These are phyloP conservation scores for Drosophila imparisetae DNA, from an alignment of 2,888 invertebrate genomes.

Conservation along the genomic window DNA sequence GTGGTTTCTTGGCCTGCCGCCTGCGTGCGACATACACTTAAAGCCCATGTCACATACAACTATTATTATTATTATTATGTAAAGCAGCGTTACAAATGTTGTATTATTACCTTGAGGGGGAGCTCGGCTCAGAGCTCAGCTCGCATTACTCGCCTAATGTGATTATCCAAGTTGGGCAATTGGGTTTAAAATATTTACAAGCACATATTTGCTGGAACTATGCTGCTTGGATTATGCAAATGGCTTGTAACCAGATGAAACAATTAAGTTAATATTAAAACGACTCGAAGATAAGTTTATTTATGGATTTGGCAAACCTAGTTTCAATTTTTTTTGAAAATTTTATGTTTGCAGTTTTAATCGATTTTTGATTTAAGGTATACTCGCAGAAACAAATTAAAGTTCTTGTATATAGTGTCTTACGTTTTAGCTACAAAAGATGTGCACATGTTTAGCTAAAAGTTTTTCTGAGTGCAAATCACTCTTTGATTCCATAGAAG, in stretches of 20 bases:
- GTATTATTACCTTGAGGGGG: constrained; percentile 19
- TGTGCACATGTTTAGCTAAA: neutral
- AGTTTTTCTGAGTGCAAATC: neutral
- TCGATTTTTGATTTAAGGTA: neutral
- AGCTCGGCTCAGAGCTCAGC: constrained; percentile 15
- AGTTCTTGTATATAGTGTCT: too few relatives aligned
- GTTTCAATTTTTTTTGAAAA: neutral
- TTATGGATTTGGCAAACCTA: neutral
- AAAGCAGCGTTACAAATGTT: constrained; percentile 56
- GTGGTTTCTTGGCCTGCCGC: neutral
- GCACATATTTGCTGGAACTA: neutral
- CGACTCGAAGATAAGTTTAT: neutral
- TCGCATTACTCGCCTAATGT: neutral
- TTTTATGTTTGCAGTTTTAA: neutral
- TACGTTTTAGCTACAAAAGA: neutral
- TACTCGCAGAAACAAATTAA: neutral
- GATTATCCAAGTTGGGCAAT: constrained; percentile 1
- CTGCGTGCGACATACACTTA: constrained; percentile 58
- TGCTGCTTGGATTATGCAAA: neutral
- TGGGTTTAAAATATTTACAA: neutral
- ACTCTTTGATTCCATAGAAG: neutral
- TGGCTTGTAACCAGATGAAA: neutral
- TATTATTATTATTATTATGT: constrained; percentile 48
- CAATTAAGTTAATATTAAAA: neutral
- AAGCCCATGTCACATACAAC: constrained; percentile 68